Evolutionary conservation across 2,888 invertebrate species (phyloP).

Genomic region (Rhagonycha lutea): DNA sequence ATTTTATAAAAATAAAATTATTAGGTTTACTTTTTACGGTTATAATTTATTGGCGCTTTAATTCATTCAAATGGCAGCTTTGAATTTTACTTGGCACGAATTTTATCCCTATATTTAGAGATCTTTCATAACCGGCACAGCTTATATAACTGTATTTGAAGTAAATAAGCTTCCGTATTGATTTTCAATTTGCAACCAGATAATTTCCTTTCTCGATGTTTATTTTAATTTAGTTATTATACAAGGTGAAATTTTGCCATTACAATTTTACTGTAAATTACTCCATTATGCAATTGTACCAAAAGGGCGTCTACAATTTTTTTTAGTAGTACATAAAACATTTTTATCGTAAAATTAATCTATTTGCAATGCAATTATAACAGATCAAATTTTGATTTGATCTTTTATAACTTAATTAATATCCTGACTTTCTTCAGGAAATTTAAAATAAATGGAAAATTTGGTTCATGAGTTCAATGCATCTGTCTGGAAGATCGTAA

Average conservation of each 20-base stretch:
- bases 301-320: background rate
- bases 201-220: conserved; percentile 11
- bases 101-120: conserved; percentile 18
- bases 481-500: background rate
- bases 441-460: background rate
- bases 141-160: conserved; percentile 18
- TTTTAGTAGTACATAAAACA: background rate
- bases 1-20: background rate
- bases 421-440: background rate
- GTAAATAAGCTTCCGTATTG: conserved; percentile 12
- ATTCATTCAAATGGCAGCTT: conserved; percentile 5
- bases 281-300: background rate
- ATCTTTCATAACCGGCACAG: conserved; percentile 7
- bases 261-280: background rate
- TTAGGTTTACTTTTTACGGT: background rate
- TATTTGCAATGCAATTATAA: background rate
- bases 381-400: background rate
- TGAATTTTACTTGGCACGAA: conserved; percentile 12
- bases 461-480: background rate
- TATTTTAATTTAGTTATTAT: conserved; percentile 10
- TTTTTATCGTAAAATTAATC: background rate
- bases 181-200: conserved; percentile 14
- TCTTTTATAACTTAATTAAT: background rate
- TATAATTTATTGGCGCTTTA: background rate
- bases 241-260: conserved; percentile 3